These are phyloP conservation scores for Drosophila neocordata DNA, from an alignment of 1,140 invertebrate species.

Conservation along the genomic window DNA sequence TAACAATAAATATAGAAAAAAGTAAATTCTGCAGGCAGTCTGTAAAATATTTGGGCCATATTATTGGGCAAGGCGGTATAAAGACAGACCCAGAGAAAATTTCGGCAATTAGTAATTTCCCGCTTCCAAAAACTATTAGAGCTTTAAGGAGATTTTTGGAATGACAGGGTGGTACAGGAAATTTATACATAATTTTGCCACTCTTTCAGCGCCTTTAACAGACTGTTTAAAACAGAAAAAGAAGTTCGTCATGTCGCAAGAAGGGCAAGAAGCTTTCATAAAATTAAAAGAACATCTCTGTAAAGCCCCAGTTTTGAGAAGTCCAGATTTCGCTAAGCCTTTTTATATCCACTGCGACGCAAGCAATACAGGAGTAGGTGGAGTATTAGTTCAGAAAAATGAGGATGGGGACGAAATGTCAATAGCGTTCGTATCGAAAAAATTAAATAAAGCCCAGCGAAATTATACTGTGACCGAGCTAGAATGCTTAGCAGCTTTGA, in stretches of 20 bases:
- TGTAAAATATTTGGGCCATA: constrained; percentile 6
- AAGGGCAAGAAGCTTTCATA: no score
- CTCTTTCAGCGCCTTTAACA: neutral
- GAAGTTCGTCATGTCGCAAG: no score
- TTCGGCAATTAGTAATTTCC: constrained; percentile 2
- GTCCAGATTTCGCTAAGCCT: no score
- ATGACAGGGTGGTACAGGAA: constrained; percentile 4
- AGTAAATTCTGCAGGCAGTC: constrained; percentile 15
- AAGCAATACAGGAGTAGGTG: no score
- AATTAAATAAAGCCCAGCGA: neutral
- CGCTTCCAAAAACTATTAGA: neutral
- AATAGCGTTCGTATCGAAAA: neutral
- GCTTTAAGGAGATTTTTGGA: neutral
- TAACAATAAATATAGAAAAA: constrained; percentile 4
- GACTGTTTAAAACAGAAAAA: neutral
- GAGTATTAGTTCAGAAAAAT: no score
- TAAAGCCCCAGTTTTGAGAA: no score
- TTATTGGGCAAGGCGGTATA: constrained; percentile 17
- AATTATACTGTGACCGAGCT: neutral
- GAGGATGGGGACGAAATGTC: no score
- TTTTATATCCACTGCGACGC: no score
- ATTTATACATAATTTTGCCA: neutral
- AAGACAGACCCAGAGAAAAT: constrained; percentile 13
- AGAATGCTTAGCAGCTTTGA: neutral
- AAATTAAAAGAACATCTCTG: no score